These are phyloP conservation scores for Dendrolimus punctatus DNA, from an alignment of 1,140 invertebrate species.

Conservation along the genomic window DNA sequence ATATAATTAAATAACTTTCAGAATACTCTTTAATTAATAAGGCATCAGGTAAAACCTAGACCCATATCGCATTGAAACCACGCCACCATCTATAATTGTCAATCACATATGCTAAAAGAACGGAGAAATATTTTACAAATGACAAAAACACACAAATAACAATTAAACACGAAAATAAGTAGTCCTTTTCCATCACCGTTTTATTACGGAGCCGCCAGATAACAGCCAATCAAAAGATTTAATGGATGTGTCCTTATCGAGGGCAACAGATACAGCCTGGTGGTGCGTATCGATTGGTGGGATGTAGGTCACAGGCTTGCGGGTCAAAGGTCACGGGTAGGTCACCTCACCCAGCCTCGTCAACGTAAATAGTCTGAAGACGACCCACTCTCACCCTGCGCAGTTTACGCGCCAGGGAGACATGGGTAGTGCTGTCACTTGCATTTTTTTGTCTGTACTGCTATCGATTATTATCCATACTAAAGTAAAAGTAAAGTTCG, in stretches of 20 bases:
- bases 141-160: neutral
- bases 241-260: constrained; percentile 22
- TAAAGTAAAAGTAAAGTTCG: no score
- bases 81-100: no score
- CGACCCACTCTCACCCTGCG: constrained; percentile 1
- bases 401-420: neutral
- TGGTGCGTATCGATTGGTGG: constrained; percentile 45
- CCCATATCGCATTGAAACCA: no score
- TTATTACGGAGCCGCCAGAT: constrained; percentile 11
- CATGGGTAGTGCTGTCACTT: no score
- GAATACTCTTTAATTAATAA: no score
- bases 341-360: constrained; percentile 30
- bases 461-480: no score
- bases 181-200: constrained; percentile 16
- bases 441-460: no score
- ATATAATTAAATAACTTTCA: no score
- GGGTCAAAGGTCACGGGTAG: constrained; percentile 65
- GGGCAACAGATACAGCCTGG: constrained; percentile 16
- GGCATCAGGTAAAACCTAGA: no score
- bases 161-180: constrained; percentile 6
- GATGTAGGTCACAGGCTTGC: constrained; percentile 53
- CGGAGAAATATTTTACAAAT: neutral
- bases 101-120: no score
- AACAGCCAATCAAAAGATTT: constrained; percentile 21
- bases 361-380: constrained; percentile 25